Percentiles rank a stretch among this genome's conserved stretches.
phyloP scores from a whole-genome alignment of 2,113 vertebrate species.

The Sylvilagus bachmani region DNA sequence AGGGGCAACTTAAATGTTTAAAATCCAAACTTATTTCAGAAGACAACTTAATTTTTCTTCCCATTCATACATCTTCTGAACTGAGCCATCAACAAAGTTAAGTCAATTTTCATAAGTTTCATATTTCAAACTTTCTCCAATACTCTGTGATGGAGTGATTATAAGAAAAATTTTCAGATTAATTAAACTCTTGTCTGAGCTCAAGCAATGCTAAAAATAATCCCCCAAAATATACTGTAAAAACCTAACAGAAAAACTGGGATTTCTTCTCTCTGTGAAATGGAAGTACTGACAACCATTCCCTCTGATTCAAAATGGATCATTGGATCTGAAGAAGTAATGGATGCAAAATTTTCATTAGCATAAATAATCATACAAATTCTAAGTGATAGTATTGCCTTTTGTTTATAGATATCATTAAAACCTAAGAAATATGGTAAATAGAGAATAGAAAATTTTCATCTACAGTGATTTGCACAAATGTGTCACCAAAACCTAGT shows the following conservation, averaged over 20 bases:
- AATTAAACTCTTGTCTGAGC: slow-evolving; percentile 21
- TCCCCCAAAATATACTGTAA: background rate
- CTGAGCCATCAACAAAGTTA: slow-evolving; percentile 14
- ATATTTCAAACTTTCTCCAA: background rate
- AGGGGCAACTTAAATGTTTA: background rate
- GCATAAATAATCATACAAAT: background rate
- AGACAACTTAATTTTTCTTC: slow-evolving; percentile 49
- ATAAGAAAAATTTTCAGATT: slow-evolving; percentile 28
- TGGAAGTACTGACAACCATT: background rate
- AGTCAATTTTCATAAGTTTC: background rate
- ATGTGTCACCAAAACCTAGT: background rate
- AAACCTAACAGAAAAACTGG: background rate
- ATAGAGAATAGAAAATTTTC: background rate
- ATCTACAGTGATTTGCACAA: background rate
- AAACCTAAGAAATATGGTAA: background rate
- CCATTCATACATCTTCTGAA: background rate
- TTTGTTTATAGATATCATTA: background rate
- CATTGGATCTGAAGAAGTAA: background rate
- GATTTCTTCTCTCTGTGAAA: background rate
- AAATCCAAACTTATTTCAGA: slow-evolving; percentile 46
- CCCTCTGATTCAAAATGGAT: background rate
- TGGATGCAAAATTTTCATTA: background rate
- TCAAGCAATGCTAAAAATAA: slow-evolving; percentile 3
- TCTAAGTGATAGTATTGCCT: background rate
- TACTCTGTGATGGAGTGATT: background rate